These are phyloP conservation scores for Archocentrus centrarchus DNA, from an alignment of 2,113 vertebrate species.

Conservation along the genomic window DNA sequence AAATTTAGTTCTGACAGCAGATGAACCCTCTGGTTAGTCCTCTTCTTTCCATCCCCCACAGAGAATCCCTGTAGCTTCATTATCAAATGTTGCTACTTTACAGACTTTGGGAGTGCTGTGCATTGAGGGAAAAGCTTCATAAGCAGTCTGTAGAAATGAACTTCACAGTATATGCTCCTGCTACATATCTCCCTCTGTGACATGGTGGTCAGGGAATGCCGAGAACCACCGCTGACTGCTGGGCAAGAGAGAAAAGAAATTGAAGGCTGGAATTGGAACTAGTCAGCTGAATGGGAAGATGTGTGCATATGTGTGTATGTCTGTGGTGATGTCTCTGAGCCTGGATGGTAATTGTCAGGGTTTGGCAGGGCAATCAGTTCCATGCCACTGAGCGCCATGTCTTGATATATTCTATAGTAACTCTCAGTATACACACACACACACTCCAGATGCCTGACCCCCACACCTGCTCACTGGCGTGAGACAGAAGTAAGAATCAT, in stretches of 20 bases:
- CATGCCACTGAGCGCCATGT: conserved; percentile 65
- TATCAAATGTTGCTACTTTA: not conserved
- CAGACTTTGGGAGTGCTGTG: not conserved
- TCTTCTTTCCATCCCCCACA: not conserved
- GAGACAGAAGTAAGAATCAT: conserved; percentile 70
- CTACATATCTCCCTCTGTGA: conserved; percentile 12
- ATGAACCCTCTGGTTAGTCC: not conserved
- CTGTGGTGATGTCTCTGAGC: conserved; percentile 26
- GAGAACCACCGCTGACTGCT: conserved; percentile 13
- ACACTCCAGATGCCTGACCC: conserved; percentile 53
- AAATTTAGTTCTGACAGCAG: not conserved
- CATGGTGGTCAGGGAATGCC: conserved; percentile 14
- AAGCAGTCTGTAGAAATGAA: not conserved
- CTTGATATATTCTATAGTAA: conserved; percentile 68
- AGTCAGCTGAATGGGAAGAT: not conserved
- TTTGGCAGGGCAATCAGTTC: conserved; percentile 78
- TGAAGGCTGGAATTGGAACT: conserved; percentile 36
- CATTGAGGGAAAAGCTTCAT: not conserved
- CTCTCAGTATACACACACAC: conserved; percentile 26
- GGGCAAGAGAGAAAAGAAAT: conserved; percentile 1
- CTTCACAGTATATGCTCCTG: not conserved
- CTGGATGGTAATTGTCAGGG: conserved; percentile 71
- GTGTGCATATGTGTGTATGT: not conserved
- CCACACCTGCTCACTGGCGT: conserved; percentile 66
- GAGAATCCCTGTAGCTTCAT: not conserved